A percentile compares a stretch with the other conserved stretches of the same genome.
phyloP scores from a whole-genome alignment of 2,113 vertebrate species.

The Haliaeetus leucogaster region DNA sequence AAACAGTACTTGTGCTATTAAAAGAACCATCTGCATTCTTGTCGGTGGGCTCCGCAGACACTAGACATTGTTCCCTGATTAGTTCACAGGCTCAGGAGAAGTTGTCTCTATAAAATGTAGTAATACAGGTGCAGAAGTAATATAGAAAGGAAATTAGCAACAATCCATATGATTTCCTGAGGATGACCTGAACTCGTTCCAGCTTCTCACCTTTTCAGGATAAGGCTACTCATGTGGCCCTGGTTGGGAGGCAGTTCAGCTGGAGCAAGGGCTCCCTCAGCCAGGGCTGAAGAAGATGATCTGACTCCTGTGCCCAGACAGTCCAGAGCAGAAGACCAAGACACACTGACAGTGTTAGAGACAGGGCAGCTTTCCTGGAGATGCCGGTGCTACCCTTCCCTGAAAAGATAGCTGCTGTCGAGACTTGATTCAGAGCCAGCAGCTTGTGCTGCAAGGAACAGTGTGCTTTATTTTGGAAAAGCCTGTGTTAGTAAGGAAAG shows the following conservation, averaged over 20 bases:
- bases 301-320: neutral
- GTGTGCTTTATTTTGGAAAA: neutral
- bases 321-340: neutral
- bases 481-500: neutral
- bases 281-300: neutral
- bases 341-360: neutral
- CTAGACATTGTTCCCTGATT: neutral
- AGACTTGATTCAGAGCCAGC: neutral
- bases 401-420: neutral
- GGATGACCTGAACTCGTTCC: neutral
- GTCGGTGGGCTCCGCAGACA: neutral
- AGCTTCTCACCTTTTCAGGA: neutral
- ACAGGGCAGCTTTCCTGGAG: neutral
- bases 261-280: neutral
- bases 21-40: neutral
- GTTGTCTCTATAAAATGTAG: neutral
- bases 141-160: neutral
- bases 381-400: neutral
- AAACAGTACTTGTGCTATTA: neutral
- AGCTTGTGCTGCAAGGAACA: neutral
- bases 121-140: neutral
- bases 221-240: neutral
- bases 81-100: neutral
- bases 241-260: neutral
- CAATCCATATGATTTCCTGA: neutral